Base-by-base conservation (phyloP, 2,888 invertebrate genomes). In the Cataglyphis cursor region DNA sequence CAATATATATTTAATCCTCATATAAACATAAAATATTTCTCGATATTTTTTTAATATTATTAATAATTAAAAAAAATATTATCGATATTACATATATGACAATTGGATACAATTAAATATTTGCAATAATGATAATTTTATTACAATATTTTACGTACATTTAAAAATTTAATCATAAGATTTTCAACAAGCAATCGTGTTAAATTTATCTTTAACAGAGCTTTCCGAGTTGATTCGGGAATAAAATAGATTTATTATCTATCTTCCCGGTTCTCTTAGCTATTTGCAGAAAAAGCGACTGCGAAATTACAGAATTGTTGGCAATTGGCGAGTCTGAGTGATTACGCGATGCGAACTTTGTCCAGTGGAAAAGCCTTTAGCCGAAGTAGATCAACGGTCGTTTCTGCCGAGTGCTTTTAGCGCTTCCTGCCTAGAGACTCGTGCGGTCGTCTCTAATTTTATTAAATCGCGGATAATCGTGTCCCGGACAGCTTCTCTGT, bases 271-370 rank as follows among this genome's bases (percentile, higher is more conserved):
- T 8, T 65, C 10, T 41, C 41, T 75, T 59, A 12, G 31, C 9
- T 12, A 62, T 48, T 74, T 44, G 66, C 35, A n/a, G 70, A 83
- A 87, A 88, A 83, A 35, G 61, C 57, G 64, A 75, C 61, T 85
- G 87, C 87, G 81, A 89, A 89, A 90, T 87, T 86, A 86, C 87
- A 86, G 87, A 76, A 91, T 92, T 91, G 85, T 82, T 87, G 87
- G 61, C 90, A 85, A 91, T 92, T 89, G 91, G 88, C 87, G 83
- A 73, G 87, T 84, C 82, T 82, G 84, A 85, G 88, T 85, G 86
- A 90, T 91, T 75, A 86, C 87, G 87, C 87, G 87, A 91, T 82
- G 85, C 90, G 91, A 92, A 92, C 89, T 91, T 89, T 89, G 85
- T 81, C 81, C 86, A 64, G 48, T 61, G 72, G 48, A n/a, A n/a